Base-by-base conservation (phyloP, 2,113 vertebrate species). In the Upupa epops region DNA sequence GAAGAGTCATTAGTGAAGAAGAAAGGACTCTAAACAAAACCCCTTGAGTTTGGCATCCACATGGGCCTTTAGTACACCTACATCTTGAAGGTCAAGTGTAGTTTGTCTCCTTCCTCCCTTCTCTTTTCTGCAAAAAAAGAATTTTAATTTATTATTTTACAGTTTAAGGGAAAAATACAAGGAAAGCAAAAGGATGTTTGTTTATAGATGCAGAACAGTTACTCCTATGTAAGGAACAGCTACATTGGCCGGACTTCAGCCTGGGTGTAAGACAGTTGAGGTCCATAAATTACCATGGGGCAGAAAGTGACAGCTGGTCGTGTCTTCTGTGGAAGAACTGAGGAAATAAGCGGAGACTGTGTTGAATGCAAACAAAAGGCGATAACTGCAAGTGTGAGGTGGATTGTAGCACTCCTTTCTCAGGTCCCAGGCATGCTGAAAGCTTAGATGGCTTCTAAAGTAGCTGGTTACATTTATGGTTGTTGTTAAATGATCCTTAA, bases 301-400 rank as follows among this genome's bases (percentile, higher is more conserved):
- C 59, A 94, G 84, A 82, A 86, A 28, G 54, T 32, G 45, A 32
- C 75, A 72, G 54, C 40, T 69, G 31, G 74, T 84, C 0, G 0
- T 32, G 36, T 75, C 55, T 84, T 82, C 77, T 83, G 59, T 29
- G 34, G 46, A 63, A n/a, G 65, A 72, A 40, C 70, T 54, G 45
- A 61, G 72, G 31, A 69, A 89, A 79, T 68, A 37, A 72, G 26
- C 32, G 22, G 58, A 24, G 78, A 7, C 58, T 0, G 0, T 40
- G 86, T 65, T 82, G 73, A 87, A 75, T 32, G 46, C 42, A 84
- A 69, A 69, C 31, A 66, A 72, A 94, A 89, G 46, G 74, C 61
- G 78, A 3, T 82, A 75, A 72, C 40, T 34, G 28, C 49, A 65
- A 51, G 40, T 15, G 77, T 82, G 78, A 73, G 55, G 81, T 89